A percentile compares a stretch with the other conserved stretches of the same genome.
Evolutionary conservation across 1,140 invertebrate species (phyloP).

Genomic region (Leptonema lineaticorne): DNA sequence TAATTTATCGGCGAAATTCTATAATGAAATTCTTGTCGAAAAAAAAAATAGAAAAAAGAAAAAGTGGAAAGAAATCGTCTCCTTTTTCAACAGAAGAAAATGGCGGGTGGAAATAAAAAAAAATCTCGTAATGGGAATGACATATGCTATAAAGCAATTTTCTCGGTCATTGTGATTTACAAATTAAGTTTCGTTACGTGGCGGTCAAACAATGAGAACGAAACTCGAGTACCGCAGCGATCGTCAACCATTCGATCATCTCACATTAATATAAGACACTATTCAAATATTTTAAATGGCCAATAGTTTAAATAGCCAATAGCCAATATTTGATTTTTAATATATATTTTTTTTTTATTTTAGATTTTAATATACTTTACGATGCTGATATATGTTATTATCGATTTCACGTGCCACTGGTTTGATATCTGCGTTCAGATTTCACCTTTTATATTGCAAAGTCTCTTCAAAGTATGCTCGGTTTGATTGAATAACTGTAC

Average conservation of each 20-base stretch:
- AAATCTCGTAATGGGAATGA: constrained; percentile 38
- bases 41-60: no score
- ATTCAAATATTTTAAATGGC: no score
- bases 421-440: not conserved
- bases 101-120: not conserved
- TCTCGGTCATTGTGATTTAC: constrained; percentile 40
- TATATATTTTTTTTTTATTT: not conserved
- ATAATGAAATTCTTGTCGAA: no score
- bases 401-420: not conserved
- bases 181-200: constrained; percentile 42
- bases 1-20: no score
- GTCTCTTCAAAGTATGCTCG: not conserved
- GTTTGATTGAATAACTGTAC: constrained; percentile 21
- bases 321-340: no score
- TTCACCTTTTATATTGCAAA: not conserved
- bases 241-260: constrained; percentile 13
- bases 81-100: no score
- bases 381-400: no score
- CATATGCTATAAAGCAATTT: constrained; percentile 40
- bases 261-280: not conserved
- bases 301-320: no score
- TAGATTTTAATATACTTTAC: no score
- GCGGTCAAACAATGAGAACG: constrained; percentile 26
- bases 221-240: constrained; percentile 12
- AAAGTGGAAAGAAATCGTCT: not conserved